phyloP scores from a whole-genome alignment of 1,140 invertebrate genomes.

The Drosophila varians region DNA sequence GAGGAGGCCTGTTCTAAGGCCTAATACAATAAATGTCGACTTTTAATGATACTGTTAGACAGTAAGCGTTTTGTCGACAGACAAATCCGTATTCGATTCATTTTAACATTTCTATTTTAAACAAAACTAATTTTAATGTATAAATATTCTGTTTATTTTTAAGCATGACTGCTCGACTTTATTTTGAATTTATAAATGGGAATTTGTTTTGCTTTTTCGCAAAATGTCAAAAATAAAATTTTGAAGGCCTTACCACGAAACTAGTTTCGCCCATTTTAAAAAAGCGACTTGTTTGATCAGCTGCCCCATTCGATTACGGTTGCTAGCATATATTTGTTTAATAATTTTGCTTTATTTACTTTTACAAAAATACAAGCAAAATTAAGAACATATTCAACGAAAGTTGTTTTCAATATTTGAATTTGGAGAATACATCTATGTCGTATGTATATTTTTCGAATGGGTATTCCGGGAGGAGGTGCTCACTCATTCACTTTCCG shows the following conservation, averaged over 20 bases:
- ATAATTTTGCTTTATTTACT: slow-evolving; percentile 50
- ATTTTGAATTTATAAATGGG: neutral
- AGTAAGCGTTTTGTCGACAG: neutral
- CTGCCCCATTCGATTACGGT: slow-evolving; percentile 16
- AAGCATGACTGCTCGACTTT: neutral
- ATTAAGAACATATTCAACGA: slow-evolving; percentile 57
- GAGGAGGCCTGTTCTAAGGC: slow-evolving; percentile 49
- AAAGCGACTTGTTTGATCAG: slow-evolving; percentile 22
- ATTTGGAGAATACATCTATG: slow-evolving; percentile 33
- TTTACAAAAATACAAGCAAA: slow-evolving; percentile 56
- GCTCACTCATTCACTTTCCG: slow-evolving; percentile 1
- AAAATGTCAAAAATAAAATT: neutral
- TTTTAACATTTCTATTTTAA: neutral
- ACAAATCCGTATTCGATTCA: neutral
- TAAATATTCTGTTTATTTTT: neutral
- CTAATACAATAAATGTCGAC: slow-evolving; percentile 6
- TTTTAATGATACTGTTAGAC: neutral
- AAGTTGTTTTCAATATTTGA: slow-evolving; percentile 39
- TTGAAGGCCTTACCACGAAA: neutral
- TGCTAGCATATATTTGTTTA: slow-evolving; percentile 21
- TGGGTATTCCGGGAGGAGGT: slow-evolving; percentile 25
- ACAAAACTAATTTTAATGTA: neutral
- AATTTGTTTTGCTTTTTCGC: neutral
- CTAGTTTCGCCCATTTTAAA: slow-evolving; percentile 9
- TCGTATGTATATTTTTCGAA: slow-evolving; percentile 10